Base-by-base conservation (phyloP, 2,113 vertebrate genomes). In the Otolemur garnettii region DNA sequence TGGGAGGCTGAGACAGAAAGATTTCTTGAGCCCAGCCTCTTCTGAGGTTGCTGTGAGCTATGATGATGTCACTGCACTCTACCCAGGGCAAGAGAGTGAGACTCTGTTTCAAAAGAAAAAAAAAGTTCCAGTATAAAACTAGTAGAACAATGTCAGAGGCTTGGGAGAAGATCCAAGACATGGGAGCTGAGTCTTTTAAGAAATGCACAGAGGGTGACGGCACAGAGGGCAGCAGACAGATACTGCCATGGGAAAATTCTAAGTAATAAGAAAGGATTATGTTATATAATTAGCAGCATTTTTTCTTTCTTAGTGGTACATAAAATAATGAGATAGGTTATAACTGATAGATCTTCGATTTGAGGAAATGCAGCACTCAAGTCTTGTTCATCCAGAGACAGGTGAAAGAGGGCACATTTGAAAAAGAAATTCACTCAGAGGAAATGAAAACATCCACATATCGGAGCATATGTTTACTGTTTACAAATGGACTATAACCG, bases 321-420 rank as follows among this genome's bases (percentile, higher is more conserved):
- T 71, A 87, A 74, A 42, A 79, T 93, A 89, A 90, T 86, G 42
- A 15, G 53, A 59, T 33, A 45, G 80, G 2, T 91, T 91, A 75
- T 24, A 55, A 83, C 0, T 5, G 42, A 24, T 50, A 19, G 50
- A 85, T 81, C 28, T 93, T 81, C 84, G 64, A 84, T 82, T 66
- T 86, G 78, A 90, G 74, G 24, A 95, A 69, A 94, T 30, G 15
- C 33, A 93, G 18, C 55, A 77, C n/a, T 88, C 11, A 30, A 57
- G 17, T 91, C 15, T 81, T 90, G 35, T 42, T 95, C 38, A 91
- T 82, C 10, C 19, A 93, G 82, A 94, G 72, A 13, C 90, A 13
- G 45, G 30, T 89, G 60, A 85, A 38, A 85, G 35, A 68, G 24
- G 80, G 21, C 4, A 87, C 33, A 30, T 86, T 71, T 5, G 9